phyloP scores from a whole-genome alignment of 2,888 invertebrate species.

The Xestia c-nigrum region DNA sequence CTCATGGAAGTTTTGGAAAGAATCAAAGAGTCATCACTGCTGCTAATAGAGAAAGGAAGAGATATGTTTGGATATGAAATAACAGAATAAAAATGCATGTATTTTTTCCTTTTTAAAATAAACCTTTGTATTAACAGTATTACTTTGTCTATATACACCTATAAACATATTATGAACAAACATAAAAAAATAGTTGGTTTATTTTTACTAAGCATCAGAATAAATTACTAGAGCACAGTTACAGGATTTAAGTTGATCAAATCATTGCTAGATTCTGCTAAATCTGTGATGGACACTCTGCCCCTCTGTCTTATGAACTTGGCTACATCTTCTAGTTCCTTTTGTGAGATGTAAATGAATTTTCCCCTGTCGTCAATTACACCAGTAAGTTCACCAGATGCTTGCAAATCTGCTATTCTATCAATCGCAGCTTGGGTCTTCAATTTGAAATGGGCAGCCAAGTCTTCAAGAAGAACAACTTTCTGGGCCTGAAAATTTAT shows the following conservation, averaged over 20 bases:
- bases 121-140: constrained; percentile 77
- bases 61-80: constrained; percentile 95
- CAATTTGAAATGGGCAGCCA: constrained; percentile 97
- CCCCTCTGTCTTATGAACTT: constrained; percentile 99
- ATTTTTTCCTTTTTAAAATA: constrained; percentile 67
- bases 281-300: constrained; percentile 97
- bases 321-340: constrained; percentile 97
- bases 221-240: constrained; percentile 72
- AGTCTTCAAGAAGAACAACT: constrained; percentile 97
- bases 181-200: constrained; percentile 26
- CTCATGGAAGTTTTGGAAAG: constrained; percentile 94
- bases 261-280: constrained; percentile 98
- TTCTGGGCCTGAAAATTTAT: constrained; percentile 93
- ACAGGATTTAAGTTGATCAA: constrained; percentile 95
- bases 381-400: constrained; percentile 96
- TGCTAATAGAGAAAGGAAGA: constrained; percentile 93
- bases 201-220: constrained; percentile 17
- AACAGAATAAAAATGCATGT: constrained; percentile 64
- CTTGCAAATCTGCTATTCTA: constrained; percentile 96
- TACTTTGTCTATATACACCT: constrained; percentile 67
- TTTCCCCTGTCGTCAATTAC: constrained; percentile 99
- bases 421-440: constrained; percentile 97
- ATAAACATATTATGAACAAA: constrained; percentile 45
- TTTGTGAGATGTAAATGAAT: constrained; percentile 98
- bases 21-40: constrained; percentile 94